A percentile compares a stretch with the other conserved stretches of the same genome.
Evolutionary conservation across 2,797 vertebrate genomes (phyloP).

Genomic region (Xyrichtys novacula): DNA sequence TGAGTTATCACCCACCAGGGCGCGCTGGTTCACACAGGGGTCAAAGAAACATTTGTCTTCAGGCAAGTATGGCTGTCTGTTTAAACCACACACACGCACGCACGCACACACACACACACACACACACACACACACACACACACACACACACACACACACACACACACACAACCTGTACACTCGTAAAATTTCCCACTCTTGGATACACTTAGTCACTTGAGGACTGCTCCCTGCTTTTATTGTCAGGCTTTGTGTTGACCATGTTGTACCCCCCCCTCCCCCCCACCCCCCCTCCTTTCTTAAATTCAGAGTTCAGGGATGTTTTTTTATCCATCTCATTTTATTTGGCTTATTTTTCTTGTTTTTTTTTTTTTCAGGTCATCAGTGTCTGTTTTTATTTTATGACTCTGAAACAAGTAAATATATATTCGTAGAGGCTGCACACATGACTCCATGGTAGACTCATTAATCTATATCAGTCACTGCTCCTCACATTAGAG

Average conservation of each 20-base stretch:
- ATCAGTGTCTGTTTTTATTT: too few species aligned
- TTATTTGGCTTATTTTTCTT: too few species aligned
- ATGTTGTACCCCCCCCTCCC: neutral
- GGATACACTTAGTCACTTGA: constrained; percentile 14
- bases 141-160: too few species aligned
- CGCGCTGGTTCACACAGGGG: constrained; percentile 73
- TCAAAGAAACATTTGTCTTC: constrained; percentile 77
- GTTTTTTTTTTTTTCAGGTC: too few species aligned
- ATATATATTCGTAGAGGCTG: too few species aligned
- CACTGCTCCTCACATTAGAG: too few species aligned
- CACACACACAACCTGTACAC: too few species aligned
- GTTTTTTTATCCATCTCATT: neutral
- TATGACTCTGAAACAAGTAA: too few species aligned
- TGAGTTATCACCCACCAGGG: constrained; percentile 76
- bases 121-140: constrained; percentile 5
- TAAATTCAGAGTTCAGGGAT: neutral
- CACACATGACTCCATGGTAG: too few species aligned
- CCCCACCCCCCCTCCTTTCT: neutral
- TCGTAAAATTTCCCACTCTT: constrained; percentile 3
- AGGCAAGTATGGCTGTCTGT: constrained; percentile 54
- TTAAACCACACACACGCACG: neutral
- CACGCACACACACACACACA: constrained; percentile 8
- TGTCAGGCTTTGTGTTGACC: neutral
- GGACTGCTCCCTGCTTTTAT: constrained; percentile 1
- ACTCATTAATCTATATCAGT: too few species aligned